A percentile compares a stretch with the other conserved stretches of the same genome.
Evolutionary conservation across 2,113 vertebrate genomes (phyloP).

Genomic region (Elephantulus edwardii): DNA sequence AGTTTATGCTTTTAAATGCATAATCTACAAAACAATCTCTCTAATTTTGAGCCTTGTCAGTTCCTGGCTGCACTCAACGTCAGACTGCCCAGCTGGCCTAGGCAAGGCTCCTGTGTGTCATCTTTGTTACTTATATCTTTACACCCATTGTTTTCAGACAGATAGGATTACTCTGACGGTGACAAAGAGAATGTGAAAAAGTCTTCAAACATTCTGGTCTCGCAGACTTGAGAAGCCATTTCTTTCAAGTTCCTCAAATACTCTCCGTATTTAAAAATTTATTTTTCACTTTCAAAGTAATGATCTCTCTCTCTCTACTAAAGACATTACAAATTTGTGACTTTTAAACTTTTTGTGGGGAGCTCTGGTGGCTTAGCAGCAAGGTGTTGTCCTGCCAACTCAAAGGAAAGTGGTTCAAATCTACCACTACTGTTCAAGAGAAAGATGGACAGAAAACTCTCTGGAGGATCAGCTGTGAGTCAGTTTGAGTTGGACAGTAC

Average conservation of each 20-base stretch:
- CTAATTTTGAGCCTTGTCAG: neutral
- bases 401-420: too few relatives aligned
- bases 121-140: conserved; percentile 22
- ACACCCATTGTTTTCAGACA: conserved; percentile 31
- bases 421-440: too few relatives aligned
- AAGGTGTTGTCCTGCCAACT: too few relatives aligned
- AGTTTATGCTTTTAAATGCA: neutral
- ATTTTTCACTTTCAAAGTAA: conserved; percentile 24
- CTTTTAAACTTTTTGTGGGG: neutral
- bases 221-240: neutral
- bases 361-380: too few relatives aligned
- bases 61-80: neutral
- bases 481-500: too few relatives aligned
- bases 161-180: neutral
- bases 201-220: neutral
- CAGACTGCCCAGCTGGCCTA: neutral
- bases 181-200: neutral
- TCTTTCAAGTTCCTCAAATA: conserved; percentile 38
- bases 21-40: neutral
- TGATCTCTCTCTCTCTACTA: neutral
- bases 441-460: too few relatives aligned
- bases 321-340: neutral
- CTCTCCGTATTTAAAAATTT: neutral
- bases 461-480: too few relatives aligned
- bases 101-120: neutral